Evolutionary conservation across 2,888 invertebrate species (phyloP).

Genomic region (Tribolium freemani): DNA sequence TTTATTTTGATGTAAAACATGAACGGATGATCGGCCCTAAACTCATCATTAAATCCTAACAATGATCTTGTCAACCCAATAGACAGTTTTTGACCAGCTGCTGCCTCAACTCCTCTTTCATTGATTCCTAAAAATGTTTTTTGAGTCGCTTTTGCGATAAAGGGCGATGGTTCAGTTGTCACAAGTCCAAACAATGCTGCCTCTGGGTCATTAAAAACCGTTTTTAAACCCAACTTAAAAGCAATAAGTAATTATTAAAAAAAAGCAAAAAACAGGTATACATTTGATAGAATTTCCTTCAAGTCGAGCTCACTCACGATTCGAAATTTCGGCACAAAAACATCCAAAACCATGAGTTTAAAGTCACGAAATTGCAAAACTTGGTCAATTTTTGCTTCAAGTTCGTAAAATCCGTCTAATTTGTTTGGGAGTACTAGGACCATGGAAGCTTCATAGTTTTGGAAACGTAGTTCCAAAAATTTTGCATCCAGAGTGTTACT

Average conservation of each 20-base stretch:
- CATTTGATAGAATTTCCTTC: background rate
- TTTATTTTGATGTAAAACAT: slow-evolving; percentile 27
- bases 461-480: slow-evolving; percentile 11
- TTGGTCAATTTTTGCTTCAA: background rate
- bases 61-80: slow-evolving; percentile 45
- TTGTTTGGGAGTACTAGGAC: slow-evolving; percentile 2
- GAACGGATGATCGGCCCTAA: slow-evolving; percentile 50
- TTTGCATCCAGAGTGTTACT: background rate
- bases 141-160: slow-evolving; percentile 49
- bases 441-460: background rate
- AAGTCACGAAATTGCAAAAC: background rate
- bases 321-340: slow-evolving; percentile 9
- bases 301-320: background rate
- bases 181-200: background rate
- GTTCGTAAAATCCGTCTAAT: background rate
- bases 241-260: background rate
- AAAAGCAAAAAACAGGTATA: background rate
- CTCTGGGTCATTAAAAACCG: background rate
- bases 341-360: background rate
- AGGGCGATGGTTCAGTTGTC: too few species aligned
- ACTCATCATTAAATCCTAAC: background rate
- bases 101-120: slow-evolving; percentile 50
- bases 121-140: slow-evolving; percentile 59
- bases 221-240: background rate
- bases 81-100: slow-evolving; percentile 53